Base-by-base conservation (phyloP, 1,140 invertebrate genomes). In the Triops cancriformis region DNA sequence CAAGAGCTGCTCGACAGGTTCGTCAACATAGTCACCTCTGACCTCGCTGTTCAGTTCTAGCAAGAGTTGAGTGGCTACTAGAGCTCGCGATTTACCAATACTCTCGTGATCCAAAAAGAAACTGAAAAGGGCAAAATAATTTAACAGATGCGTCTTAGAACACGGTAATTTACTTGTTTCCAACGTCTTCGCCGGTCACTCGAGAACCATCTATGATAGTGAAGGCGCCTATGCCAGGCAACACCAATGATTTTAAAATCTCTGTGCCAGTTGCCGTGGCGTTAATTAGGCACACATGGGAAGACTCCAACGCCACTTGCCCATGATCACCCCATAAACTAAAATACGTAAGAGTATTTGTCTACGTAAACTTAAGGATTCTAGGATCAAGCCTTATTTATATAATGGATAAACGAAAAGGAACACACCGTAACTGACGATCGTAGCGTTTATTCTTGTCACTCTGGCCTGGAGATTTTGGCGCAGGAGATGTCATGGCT, bases 281-380 rank as follows among this genome's bases (percentile, higher is more conserved):
- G 87, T 98, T 98, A 79, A 99, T 93, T 6, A 99, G 83, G 84
- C 98, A 99, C 82, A 99, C 89, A 85, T 94, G 92, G 31, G 95
- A 91, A 75, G 87, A 87, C 88, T 98, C 97, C 64, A 99, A 86
- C 10, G 91, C 87, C 78, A 88, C 84, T 86, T 99, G 98, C 1
- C 98, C 98, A 87, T 98, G 94, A 84, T 99, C 97, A 78, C 97
- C 97, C 98, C 98, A 99, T 82, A 99, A 88, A 84, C 96, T 92
- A 80, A 73, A 84, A 84, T 80, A 79, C 76, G 43, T 81, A 51
- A 77, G 75, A 43, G 72, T 76, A 80, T 51, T 10, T 37, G 28
- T 76, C 28, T 73, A 31, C 14, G 14, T 64, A 18, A 64, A 23
- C 51, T 14, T 64, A 4, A 1, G 51, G 5, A 64, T n/a, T 10